Evolutionary conservation across 2,113 vertebrate genomes (phyloP).

Genomic region (Muntiacus muntjak): DNA sequence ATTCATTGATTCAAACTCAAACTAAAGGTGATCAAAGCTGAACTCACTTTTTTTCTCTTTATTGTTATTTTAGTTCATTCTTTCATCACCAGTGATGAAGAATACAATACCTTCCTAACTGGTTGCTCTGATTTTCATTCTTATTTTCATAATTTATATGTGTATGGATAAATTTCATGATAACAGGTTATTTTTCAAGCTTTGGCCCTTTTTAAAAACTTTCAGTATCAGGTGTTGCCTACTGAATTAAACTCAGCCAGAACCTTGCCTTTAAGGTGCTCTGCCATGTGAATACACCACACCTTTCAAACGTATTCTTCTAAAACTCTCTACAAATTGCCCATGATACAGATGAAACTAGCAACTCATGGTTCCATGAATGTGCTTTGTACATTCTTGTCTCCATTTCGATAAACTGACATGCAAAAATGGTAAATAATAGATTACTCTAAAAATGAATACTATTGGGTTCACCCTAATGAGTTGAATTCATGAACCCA

Average conservation of each 20-base stretch:
- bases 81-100: neutral
- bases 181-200: neutral
- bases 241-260: neutral
- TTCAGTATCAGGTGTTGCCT: neutral
- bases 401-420: neutral
- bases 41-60: neutral
- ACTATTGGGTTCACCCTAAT: neutral
- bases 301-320: neutral
- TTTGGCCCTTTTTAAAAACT: neutral
- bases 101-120: neutral
- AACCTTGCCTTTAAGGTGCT: neutral
- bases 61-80: neutral
- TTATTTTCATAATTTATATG: neutral
- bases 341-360: neutral
- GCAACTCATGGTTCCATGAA: neutral
- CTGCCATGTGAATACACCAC: neutral
- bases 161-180: neutral
- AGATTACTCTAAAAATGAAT: neutral
- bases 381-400: neutral
- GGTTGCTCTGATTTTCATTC: neutral
- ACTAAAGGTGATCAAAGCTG: neutral
- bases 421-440: neutral
- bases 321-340: neutral
- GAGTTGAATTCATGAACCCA: neutral
- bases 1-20: neutral